Evolutionary conservation across 1,140 invertebrate species (phyloP), one percentile per base, ranked within the genome.

Genomic region (Trialeurodes vaporariorum): DNA sequence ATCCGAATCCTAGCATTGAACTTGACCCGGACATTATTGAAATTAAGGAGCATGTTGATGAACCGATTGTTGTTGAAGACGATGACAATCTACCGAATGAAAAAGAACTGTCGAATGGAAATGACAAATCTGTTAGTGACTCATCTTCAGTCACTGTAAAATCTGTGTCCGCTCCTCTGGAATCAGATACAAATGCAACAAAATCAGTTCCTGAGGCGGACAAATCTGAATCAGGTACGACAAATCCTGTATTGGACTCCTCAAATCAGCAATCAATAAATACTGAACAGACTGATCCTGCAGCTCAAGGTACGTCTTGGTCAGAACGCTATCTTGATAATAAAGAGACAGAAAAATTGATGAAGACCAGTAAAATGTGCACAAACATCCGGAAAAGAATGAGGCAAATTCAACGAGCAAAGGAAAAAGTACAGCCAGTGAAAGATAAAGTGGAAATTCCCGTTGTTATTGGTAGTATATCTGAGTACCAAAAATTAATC

Each of bases 341-440:
- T 58, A 70, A 73, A 67, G 70, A 72, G 66, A 72, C 73, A 1
- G 70, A 75, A 67, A 69, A 72, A 34, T 69, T 75, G 24, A 69
- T 75, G 17, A 69, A 71, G 17, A 73, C 72, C 1, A 73, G 72
- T 61, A 73, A 70, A 61, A 69, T 75, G 25, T 71, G 70, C 27
- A 70, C 72, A n/a, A 73, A 69, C 65, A 71, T 75, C 22, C 63
- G 71, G 49, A 72, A 71, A 25, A 69, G 70, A 25, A 71, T 75
- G 67, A 61, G 68, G 24, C 61, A 69, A 26, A 22, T 63, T 2
- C 64, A 66, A 63, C 67, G 64, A 64, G 5, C 34, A 9, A 49
- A 9, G 34, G 5, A 49, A 5, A 5, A 49, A 49, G 17, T 5
- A 17, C 34, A 49, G 34, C 34, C 5, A 9, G 34, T 49, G 5